phyloP scores from a whole-genome alignment of 2,113 vertebrate genomes.

The Trichechus manatus region DNA sequence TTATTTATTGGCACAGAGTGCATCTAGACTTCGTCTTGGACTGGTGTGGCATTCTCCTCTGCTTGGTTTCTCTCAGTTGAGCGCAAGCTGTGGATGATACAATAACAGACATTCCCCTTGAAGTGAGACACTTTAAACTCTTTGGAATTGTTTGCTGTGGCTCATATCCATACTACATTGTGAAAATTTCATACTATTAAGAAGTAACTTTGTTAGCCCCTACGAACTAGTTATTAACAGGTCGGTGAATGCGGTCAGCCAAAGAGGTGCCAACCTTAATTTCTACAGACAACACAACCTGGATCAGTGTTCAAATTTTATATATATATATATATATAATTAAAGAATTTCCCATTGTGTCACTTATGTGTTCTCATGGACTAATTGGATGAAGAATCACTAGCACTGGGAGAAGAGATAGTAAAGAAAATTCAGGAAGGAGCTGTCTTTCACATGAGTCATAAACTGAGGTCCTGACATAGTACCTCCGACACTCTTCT shows the following conservation, averaged over 20 bases:
- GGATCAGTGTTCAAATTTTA: neutral
- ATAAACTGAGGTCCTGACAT: conserved; percentile 74
- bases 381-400: neutral
- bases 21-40: neutral
- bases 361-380: neutral
- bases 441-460: conserved; percentile 47
- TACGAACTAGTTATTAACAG: neutral
- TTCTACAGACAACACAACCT: neutral
- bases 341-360: neutral
- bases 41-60: neutral
- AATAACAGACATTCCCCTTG: neutral
- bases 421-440: neutral
- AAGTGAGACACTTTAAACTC: neutral
- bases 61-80: conserved; percentile 62
- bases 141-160: neutral
- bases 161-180: neutral
- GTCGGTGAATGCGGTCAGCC: neutral
- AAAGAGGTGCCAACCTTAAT: neutral
- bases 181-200: neutral
- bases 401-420: neutral
- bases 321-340: neutral
- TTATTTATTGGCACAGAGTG: neutral
- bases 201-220: neutral
- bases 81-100: neutral
- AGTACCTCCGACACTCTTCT: conserved; percentile 20